Percentiles rank a stretch among this genome's conserved stretches.
phyloP scores from a whole-genome alignment of 2,797 vertebrate species.

The Heteromormyrus szaboi region DNA sequence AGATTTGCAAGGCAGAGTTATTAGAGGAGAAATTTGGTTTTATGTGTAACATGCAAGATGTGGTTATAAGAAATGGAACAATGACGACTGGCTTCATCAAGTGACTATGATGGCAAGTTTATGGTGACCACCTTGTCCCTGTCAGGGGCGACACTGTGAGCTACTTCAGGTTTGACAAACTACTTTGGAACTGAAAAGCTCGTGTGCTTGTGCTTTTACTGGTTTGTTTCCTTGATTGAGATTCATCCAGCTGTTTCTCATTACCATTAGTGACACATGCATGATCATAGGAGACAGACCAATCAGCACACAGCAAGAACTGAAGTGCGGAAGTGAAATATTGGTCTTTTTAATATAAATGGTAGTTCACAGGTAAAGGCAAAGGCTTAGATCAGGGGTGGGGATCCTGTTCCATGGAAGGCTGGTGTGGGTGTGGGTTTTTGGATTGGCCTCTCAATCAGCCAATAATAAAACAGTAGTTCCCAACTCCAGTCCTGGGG shows the following conservation, averaged over 20 bases:
- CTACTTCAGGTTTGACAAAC: not conserved
- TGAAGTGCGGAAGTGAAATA: not conserved
- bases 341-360: not conserved
- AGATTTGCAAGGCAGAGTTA: not conserved
- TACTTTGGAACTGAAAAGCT: not conserved
- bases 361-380: not conserved
- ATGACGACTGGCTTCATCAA: not conserved
- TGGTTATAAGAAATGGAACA: not conserved
- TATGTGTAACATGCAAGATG: not conserved
- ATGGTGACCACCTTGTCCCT: not conserved
- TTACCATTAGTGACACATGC: not conserved
- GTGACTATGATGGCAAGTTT: not conserved
- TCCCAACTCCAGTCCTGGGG: no score
- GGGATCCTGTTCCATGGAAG: no score
- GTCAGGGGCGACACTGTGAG: not conserved
- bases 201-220: not conserved
- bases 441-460: no score
- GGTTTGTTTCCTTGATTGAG: no score
- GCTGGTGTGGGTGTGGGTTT: no score
- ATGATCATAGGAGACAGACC: not conserved
- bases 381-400: not conserved
- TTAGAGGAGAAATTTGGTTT: not conserved
- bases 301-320: not conserved
- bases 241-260: no score
- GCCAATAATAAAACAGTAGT: no score